These are phyloP conservation scores for Zelleria hepariella DNA, from an alignment of 2,888 invertebrate species.

Conservation along the genomic window DNA sequence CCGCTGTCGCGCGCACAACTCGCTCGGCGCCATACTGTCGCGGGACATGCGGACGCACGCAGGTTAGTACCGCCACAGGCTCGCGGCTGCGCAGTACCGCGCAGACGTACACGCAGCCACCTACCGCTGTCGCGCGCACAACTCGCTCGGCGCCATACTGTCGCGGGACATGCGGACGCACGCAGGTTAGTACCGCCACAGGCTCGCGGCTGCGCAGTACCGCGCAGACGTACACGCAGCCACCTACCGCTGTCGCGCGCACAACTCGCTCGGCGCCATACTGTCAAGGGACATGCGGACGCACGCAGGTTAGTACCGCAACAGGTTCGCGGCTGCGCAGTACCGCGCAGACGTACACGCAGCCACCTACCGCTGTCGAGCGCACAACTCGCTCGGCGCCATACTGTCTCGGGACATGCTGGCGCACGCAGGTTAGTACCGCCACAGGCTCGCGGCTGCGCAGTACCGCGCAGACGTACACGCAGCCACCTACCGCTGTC, in stretches of 20 bases:
- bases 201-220: slow-evolving; percentile 83
- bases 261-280: slow-evolving; percentile 84
- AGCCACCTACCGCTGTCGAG: too few relatives aligned
- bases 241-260: slow-evolving; percentile 85
- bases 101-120: slow-evolving; percentile 85
- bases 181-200: slow-evolving; percentile 86
- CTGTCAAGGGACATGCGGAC: slow-evolving; percentile 86
- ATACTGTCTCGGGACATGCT: too few relatives aligned
- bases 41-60: slow-evolving; percentile 85
- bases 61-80: slow-evolving; percentile 85
- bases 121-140: slow-evolving; percentile 87
- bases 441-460: too few relatives aligned
- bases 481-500: too few relatives aligned
- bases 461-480: too few relatives aligned
- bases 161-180: slow-evolving; percentile 85
- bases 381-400: too few relatives aligned
- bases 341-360: too few relatives aligned
- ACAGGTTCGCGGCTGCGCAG: too few relatives aligned
- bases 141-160: slow-evolving; percentile 83
- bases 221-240: slow-evolving; percentile 85
- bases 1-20: slow-evolving; percentile 85
- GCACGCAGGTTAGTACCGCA: slow-evolving; percentile 85
- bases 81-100: slow-evolving; percentile 82
- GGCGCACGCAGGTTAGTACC: too few relatives aligned
- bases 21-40: slow-evolving; percentile 84